phyloP scores from a whole-genome alignment of 1,140 invertebrate species.

The fruit fly (Drosophila melanogaster) region DNA sequence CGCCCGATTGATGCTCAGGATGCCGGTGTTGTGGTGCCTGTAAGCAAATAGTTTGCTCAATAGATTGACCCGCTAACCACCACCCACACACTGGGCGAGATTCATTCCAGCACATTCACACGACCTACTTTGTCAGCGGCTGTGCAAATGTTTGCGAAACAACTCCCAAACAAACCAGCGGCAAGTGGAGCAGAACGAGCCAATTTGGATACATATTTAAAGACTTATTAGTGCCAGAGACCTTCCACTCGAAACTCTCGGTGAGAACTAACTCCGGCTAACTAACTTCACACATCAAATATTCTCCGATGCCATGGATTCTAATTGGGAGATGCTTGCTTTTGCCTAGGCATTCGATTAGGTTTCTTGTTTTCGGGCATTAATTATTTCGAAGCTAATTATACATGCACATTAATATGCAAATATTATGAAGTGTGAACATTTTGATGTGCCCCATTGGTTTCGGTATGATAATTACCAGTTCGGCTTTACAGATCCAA shows the following conservation, averaged over 20 bases:
- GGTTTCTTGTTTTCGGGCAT: conserved; percentile 52
- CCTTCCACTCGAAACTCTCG: conserved; percentile 23
- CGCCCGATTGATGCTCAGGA: conserved; percentile 39
- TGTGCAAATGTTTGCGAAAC: conserved; percentile 64
- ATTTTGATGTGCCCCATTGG: conserved; percentile 64
- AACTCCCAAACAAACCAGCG: conserved; percentile 28
- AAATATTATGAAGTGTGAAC: conserved; percentile 77
- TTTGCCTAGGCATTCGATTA: conserved; percentile 37
- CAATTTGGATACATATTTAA: conserved; percentile 57
- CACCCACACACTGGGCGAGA: conserved; percentile 7
- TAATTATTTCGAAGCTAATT: conserved; percentile 60
- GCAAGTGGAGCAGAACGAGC: conserved; percentile 31
- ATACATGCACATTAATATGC: conserved; percentile 67
- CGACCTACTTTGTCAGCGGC: conserved; percentile 71
- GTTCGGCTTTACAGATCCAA: conserved; percentile 26
- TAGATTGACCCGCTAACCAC: conserved; percentile 53
- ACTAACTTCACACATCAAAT: conserved; percentile 31
- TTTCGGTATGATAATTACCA: conserved; percentile 31
- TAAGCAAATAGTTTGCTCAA: conserved; percentile 56
- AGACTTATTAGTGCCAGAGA: conserved; percentile 24
- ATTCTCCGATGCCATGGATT: conserved; percentile 12
- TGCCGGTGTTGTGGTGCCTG: conserved; percentile 29
- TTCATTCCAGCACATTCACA: neutral
- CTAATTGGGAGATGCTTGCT: conserved; percentile 7
- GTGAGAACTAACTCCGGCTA: conserved; percentile 36